Evolutionary conservation across 92 coral and sea anemone species (phyloP).

Genomic region (Muricea muricata): DNA sequence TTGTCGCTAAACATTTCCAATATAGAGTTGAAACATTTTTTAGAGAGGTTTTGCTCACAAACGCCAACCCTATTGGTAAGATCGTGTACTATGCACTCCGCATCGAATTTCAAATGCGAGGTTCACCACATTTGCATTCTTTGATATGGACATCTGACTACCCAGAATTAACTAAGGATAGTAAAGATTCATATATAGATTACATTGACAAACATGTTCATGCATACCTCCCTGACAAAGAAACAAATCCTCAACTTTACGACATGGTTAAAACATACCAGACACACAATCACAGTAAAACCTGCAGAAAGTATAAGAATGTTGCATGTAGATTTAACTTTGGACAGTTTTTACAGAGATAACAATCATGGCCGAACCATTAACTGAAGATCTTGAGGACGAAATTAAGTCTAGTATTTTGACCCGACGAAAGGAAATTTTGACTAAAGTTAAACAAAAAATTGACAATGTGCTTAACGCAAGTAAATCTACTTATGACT

Average conservation of each 20-base stretch:
- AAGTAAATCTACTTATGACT: constrained; percentile 1
- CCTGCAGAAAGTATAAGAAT: constrained; percentile 75
- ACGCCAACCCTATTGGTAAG: constrained; percentile 59
- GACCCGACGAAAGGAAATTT: constrained; percentile 49
- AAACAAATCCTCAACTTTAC: constrained; percentile 52
- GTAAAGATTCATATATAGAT: constrained; percentile 34
- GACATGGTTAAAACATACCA: constrained; percentile 67
- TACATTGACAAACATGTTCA: constrained; percentile 64
- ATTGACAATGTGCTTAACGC: constrained; percentile 44
- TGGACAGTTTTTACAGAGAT: constrained; percentile 74
- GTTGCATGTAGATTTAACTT: constrained; percentile 71
- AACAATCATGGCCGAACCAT: constrained; percentile 73
- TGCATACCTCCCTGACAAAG: constrained; percentile 62
- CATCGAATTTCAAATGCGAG: constrained; percentile 68
- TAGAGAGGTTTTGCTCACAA: constrained; percentile 52
- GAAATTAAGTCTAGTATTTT: constrained; percentile 34
- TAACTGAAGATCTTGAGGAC: constrained; percentile 62
- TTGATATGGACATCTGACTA: constrained; percentile 34
- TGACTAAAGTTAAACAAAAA: constrained; percentile 58
- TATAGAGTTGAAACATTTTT: constrained; percentile 63
- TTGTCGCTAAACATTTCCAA: constrained; percentile 71
- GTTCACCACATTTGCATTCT: constrained; percentile 65
- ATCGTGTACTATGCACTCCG: constrained; percentile 62
- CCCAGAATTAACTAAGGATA: constrained; percentile 18
- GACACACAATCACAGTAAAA: constrained; percentile 63